Conservation (phyloP, 2,888 invertebrate species). For the Lissocephala sabroskyi region DNA sequence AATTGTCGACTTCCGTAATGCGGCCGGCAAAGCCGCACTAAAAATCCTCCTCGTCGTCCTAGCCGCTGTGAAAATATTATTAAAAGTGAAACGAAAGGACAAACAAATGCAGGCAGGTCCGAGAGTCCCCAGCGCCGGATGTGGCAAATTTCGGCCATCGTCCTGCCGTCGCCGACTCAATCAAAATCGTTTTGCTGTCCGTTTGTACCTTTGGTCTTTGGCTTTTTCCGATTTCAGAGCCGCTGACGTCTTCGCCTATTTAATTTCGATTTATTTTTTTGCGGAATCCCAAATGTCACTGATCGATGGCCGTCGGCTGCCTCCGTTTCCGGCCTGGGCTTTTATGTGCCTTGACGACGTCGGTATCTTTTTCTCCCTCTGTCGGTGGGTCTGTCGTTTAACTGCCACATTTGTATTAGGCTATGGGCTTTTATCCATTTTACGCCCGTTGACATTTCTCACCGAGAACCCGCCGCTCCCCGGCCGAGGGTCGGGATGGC, state of each 20-base stretch:
- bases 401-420: conserved; percentile 48
- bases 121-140: conserved; percentile 37
- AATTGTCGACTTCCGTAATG: conserved; percentile 61
- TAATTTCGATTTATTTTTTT: conserved; percentile 61
- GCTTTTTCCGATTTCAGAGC: conserved; percentile 44
- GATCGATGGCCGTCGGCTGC: no score
- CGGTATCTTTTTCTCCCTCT: conserved; percentile 6
- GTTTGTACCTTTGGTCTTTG: conserved; percentile 5
- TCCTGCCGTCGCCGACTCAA: conserved; percentile 12
- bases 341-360: conserved; percentile 27
- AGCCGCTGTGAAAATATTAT: conserved; percentile 55
- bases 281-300: conserved; percentile 7
- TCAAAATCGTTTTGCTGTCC: conserved; percentile 1
- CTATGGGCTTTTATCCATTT: conserved; percentile 45
- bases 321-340: no score
- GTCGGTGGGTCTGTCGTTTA: conserved; percentile 30
- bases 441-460: conserved; percentile 51
- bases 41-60: neutral
- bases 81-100: conserved; percentile 35
- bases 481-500: neutral
- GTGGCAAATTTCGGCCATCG: conserved; percentile 54
- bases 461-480: no score
- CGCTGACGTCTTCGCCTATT: conserved; percentile 56
- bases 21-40: conserved; percentile 23
- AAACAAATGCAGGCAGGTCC: no score